A percentile compares a stretch with the other conserved stretches of the same genome.
Conservation (phyloP, 2,797 vertebrate species). For the Urocyon cinereoargenteus region DNA sequence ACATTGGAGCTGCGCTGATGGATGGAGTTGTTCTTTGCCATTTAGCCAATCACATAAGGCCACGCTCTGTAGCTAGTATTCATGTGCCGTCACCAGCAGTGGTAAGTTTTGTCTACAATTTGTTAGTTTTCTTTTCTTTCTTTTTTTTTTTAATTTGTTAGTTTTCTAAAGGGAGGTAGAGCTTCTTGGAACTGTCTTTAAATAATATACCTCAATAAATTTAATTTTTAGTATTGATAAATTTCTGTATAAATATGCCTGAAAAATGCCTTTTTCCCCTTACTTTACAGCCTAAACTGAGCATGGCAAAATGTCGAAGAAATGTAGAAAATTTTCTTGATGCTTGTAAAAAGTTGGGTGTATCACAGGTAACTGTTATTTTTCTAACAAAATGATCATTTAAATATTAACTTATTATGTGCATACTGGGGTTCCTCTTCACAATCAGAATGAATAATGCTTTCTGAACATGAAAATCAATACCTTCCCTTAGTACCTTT, state of each 20-base stretch:
- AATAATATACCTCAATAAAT: conserved; percentile 39
- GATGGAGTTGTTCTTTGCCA: conserved; percentile 99
- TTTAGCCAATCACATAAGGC: conserved; percentile 98
- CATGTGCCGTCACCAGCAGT: conserved; percentile 99
- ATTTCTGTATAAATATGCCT: conserved; percentile 32
- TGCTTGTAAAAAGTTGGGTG: conserved; percentile 97
- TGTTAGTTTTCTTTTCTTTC: neutral
- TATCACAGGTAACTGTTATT: conserved; percentile 93
- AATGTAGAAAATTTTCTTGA: conserved; percentile 99
- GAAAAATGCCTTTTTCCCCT: neutral
- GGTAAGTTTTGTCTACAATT: conserved; percentile 88
- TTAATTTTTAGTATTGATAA: conserved; percentile 48
- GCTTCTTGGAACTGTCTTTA: conserved; percentile 17
- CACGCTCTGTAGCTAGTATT: conserved; percentile 98
- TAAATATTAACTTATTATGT: conserved; percentile 32
- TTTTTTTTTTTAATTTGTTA: neutral
- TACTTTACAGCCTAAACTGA: conserved; percentile 96
- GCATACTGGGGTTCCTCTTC: neutral
- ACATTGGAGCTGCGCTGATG: conserved; percentile 98
- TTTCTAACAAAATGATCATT: conserved; percentile 43
- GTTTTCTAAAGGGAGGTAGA: neutral
- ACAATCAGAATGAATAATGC: neutral
- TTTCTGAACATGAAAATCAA: conserved; percentile 50
- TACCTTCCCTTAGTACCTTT: neutral
- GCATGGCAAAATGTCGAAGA: conserved; percentile 99